Evolutionary conservation across 2,888 invertebrate genomes (phyloP).

Genomic region (Ophioninae sp.): DNA sequence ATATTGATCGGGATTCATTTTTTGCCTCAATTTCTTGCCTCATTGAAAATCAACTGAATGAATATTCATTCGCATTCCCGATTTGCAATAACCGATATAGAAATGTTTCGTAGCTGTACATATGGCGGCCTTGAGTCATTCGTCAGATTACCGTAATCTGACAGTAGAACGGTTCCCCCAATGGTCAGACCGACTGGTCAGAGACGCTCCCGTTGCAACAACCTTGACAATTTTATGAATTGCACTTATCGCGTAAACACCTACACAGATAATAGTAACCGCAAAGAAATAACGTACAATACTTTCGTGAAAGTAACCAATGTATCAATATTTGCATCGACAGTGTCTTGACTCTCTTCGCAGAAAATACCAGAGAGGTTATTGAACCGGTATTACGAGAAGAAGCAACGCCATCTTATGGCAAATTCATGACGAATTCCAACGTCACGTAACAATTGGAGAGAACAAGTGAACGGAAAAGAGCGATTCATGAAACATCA

Average conservation of each 20-base stretch:
- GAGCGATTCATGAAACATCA: background rate
- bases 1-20: background rate
- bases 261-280: background rate
- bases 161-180: slow-evolving; percentile 55
- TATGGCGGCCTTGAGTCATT: slow-evolving; percentile 51
- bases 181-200: slow-evolving; percentile 49
- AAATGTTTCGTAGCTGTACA: slow-evolving; percentile 17
- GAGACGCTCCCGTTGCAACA: slow-evolving; percentile 21
- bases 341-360: background rate
- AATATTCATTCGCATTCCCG: slow-evolving; percentile 4
- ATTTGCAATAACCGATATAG: background rate
- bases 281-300: background rate
- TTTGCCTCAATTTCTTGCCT: background rate
- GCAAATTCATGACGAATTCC: slow-evolving; percentile 16
- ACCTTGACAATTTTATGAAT: slow-evolving; percentile 49
- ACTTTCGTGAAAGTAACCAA: slow-evolving; percentile 30
- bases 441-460: slow-evolving; percentile 27
- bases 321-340: slow-evolving; percentile 18
- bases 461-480: slow-evolving; percentile 10
- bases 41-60: slow-evolving; percentile 3
- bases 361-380: slow-evolving; percentile 24
- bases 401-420: slow-evolving; percentile 13
- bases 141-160: slow-evolving; percentile 51
- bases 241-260: slow-evolving; percentile 17
- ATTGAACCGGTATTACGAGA: slow-evolving; percentile 26